Percentiles rank a stretch among this genome's conserved stretches.
These are phyloP conservation scores for Cyanistes caeruleus DNA, from an alignment of 2,113 vertebrate genomes.

Conservation along the genomic window DNA sequence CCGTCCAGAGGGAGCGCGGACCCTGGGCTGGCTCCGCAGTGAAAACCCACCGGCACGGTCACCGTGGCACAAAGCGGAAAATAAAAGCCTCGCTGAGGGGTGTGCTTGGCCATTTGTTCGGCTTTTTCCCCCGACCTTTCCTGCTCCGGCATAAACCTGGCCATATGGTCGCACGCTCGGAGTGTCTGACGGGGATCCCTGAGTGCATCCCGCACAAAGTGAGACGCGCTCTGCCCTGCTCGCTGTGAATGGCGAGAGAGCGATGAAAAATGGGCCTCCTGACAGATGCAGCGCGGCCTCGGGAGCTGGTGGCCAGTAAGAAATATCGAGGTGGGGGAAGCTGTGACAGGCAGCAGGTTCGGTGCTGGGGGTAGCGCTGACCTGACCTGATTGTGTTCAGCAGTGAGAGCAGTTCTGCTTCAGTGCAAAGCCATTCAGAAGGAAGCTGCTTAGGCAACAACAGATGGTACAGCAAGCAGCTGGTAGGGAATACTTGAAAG, in stretches of 20 bases:
- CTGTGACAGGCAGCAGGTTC: slow-evolving; percentile 64
- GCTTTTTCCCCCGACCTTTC: neutral
- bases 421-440: slow-evolving; percentile 72
- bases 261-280: slow-evolving; percentile 37
- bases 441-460: slow-evolving; percentile 71
- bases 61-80: neutral
- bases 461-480: slow-evolving; percentile 80
- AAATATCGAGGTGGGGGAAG: slow-evolving; percentile 22
- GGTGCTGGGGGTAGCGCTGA: slow-evolving; percentile 54
- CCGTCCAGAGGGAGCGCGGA: accelerated
- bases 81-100: neutral
- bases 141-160: neutral
- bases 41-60: neutral
- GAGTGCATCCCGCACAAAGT: neutral
- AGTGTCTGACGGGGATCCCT: neutral
- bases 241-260: neutral
- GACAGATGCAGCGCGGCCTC: slow-evolving; percentile 27
- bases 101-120: neutral
- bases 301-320: slow-evolving; percentile 63
- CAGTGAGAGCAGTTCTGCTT: slow-evolving; percentile 74
- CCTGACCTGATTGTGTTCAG: slow-evolving; percentile 77
- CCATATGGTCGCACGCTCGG: neutral
- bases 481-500: slow-evolving; percentile 58
- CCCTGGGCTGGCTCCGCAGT: neutral
- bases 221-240: neutral